Conservation (phyloP, 2,113 vertebrate species). For the Promerops cafer region DNA sequence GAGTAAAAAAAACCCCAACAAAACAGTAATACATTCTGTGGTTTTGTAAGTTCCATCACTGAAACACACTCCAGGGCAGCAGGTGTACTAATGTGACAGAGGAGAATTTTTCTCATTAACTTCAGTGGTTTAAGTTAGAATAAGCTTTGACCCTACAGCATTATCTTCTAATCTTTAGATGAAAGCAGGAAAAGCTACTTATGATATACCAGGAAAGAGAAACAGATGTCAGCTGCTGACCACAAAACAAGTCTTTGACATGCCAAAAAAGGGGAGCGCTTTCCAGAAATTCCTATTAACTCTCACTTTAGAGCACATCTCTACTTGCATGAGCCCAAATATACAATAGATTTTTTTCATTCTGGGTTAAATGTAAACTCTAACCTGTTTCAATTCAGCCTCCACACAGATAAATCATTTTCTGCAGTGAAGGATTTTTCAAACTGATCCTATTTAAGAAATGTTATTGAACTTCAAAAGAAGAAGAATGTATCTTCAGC, state of each 20-base stretch:
- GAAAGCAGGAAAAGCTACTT: slow-evolving; percentile 37
- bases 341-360: neutral
- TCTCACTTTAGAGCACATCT: neutral
- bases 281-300: neutral
- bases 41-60: neutral
- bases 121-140: neutral
- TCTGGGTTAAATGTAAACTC: neutral
- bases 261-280: neutral
- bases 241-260: neutral
- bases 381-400: neutral
- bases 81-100: neutral
- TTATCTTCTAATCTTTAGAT: slow-evolving; percentile 13
- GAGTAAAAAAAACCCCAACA: neutral
- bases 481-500: neutral
- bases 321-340: neutral
- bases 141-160: neutral
- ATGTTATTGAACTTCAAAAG: neutral
- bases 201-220: neutral
- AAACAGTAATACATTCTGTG: neutral
- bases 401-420: neutral
- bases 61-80: neutral
- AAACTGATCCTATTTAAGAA: neutral
- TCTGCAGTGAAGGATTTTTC: neutral
- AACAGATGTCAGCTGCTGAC: slow-evolving; percentile 10
- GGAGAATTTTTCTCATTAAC: neutral